phyloP scores from a whole-genome alignment of 2,888 invertebrate species.

The Pachliopta kotzebuea region DNA sequence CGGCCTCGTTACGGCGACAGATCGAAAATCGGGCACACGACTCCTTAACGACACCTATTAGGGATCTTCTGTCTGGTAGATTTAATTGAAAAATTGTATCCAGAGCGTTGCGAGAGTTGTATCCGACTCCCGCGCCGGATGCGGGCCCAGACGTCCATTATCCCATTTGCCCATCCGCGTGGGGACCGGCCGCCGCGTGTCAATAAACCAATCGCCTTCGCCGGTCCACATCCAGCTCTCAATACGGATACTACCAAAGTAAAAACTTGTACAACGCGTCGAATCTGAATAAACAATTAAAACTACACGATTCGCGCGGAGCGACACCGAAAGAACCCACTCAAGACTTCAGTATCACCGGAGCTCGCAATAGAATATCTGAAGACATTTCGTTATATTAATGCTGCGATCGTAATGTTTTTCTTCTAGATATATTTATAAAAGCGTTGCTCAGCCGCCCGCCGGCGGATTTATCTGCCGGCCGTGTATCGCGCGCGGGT shows the following conservation, averaged over 20 bases:
- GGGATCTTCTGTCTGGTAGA: conserved; percentile 78
- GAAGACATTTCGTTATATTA: conserved; percentile 47
- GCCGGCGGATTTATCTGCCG: conserved; percentile 70
- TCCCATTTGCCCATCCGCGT: conserved; percentile 79
- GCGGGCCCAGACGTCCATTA: conserved; percentile 80
- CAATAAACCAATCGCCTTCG: conserved; percentile 70
- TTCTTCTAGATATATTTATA: conserved; percentile 61
- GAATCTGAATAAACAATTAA: too few relatives aligned
- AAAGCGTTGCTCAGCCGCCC: conserved; percentile 62
- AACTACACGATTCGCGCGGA: conserved; percentile 41
- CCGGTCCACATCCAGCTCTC: too few relatives aligned
- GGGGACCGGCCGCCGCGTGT: conserved; percentile 69
- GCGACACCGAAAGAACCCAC: too few relatives aligned
- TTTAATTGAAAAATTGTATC: conserved; percentile 81
- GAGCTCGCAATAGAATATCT: conserved; percentile 37
- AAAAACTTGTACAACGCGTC: too few relatives aligned
- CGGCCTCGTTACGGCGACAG: conserved; percentile 75
- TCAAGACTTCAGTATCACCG: too few relatives aligned
- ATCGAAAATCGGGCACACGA: conserved; percentile 80
- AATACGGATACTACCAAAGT: too few relatives aligned
- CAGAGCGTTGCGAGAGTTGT: conserved; percentile 76
- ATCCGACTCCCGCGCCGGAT: conserved; percentile 77
- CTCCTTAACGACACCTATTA: conserved; percentile 81
- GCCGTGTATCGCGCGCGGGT: conserved; percentile 57
- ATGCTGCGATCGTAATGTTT: conserved; percentile 65